Evolutionary conservation across 37 sponge, comb jelly and placozoan genomes (phyloP), one percentile per base, ranked within the genome.

Genomic region (Halichondria panicea): DNA sequence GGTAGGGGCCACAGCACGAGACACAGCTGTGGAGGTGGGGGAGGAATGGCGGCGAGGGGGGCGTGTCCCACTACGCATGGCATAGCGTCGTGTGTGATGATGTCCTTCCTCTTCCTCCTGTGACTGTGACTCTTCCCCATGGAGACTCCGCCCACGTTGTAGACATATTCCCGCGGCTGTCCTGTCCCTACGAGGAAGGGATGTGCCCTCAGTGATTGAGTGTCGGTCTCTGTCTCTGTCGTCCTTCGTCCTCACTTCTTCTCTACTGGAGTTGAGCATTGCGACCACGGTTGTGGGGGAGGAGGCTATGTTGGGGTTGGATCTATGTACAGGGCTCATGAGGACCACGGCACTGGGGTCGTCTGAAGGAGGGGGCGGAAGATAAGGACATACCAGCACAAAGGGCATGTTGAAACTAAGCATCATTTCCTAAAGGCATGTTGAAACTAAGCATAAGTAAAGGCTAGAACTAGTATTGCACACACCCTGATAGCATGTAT

Each of bases 261-360:
- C 71, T 8, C 52, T 55, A 7, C 4, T 19, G n/a, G 43, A 41
- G 32, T 40, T 4, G 36, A 55, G 4, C 22, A 48, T 15, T 55
- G 36, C 43, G 6, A 56, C 25, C n/a, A n/a, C n/a, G 8, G 73
- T 33, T 31, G 48, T 30, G 25, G 43, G 43, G n/a, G 43, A 43
- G 41, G 55, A 50, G 21, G 62, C 64, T 36, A 76, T 41, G 50
- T 48, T 76, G 21, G 80, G 45, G 60, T 37, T 79, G 80, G 70
- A 70, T 39, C 43, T 44, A 33, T 79, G 80, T 7, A 79, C 68
- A 30, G 80, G 80, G 35, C 80, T 79, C 80, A 79, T 79, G 42
- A 79, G 60, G 1, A 21, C 61, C 19, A 37, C n/a, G 42, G 74
- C 55, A 30, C 59, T 58, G n/a, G 15, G 31, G 4, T 39, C 69